Percentiles rank a stretch among this genome's conserved stretches.
Conservation (phyloP, 2,888 invertebrate species). For the Trissolcus japonicus region DNA sequence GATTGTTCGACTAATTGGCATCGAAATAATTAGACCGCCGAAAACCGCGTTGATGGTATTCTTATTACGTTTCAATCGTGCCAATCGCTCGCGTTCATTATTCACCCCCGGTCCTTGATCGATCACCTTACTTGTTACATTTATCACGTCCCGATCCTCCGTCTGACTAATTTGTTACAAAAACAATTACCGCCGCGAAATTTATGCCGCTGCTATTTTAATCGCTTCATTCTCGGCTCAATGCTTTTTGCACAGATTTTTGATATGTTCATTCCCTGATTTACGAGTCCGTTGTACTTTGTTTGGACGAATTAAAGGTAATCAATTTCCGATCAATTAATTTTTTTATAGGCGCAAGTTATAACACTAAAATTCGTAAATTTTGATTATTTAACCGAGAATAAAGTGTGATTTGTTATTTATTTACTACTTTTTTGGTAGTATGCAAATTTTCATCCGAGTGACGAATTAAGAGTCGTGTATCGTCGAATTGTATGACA, state of each 20-base stretch:
- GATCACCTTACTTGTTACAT: slow-evolving; percentile 37
- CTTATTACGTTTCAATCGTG: slow-evolving; percentile 25
- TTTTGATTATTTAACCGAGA: no score
- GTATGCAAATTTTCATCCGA: no score
- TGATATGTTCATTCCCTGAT: no score
- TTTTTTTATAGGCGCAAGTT: no score
- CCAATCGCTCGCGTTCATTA: slow-evolving; percentile 35
- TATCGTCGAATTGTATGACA: no score
- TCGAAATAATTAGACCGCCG: slow-evolving; percentile 63
- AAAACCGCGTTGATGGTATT: slow-evolving; percentile 6
- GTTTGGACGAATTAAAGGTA: background rate
- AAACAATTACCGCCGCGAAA: slow-evolving; percentile 41
- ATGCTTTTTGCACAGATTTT: slow-evolving; percentile 5
- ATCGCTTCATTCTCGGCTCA: slow-evolving; percentile 31
- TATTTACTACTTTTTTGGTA: no score
- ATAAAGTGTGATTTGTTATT: no score
- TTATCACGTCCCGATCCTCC: slow-evolving; percentile 30
- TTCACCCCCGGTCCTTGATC: slow-evolving; percentile 30
- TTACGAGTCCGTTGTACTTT: background rate
- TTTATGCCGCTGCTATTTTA: slow-evolving; percentile 31
- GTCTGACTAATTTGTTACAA: slow-evolving; percentile 35
- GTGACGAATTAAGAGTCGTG: no score
- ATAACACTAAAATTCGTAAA: no score
- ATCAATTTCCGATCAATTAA: no score
- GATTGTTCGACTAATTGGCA: slow-evolving; percentile 66